Percentiles rank a stretch among this genome's conserved stretches.
phyloP scores from a whole-genome alignment of 2,888 invertebrate genomes.

The Pandemis corylana region DNA sequence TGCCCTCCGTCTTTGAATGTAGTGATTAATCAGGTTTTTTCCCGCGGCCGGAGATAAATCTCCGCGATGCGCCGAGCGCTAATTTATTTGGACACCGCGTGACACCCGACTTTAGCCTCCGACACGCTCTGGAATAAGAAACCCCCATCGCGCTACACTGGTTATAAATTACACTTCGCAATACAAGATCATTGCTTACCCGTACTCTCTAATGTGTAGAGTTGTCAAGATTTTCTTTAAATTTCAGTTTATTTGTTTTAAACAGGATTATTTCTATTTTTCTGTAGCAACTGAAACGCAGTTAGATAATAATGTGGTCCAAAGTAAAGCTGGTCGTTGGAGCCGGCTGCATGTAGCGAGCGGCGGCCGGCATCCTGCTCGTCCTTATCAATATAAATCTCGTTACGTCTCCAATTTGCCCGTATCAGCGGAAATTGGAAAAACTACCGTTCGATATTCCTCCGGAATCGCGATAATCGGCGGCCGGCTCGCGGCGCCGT shows the following conservation, averaged over 20 bases:
- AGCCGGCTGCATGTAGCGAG: background rate
- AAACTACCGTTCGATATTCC: conserved; percentile 44
- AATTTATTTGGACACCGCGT: conserved; percentile 44
- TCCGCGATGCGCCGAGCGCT: conserved; percentile 51
- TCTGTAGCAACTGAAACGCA: too few relatives aligned
- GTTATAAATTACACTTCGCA: too few relatives aligned
- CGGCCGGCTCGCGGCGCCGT: background rate
- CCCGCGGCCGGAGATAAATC: conserved; percentile 62
- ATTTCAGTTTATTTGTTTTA: too few relatives aligned
- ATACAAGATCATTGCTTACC: too few relatives aligned
- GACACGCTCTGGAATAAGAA: conserved; percentile 9
- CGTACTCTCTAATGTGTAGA: too few relatives aligned
- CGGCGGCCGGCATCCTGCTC: conserved; percentile 44
- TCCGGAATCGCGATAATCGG: conserved; percentile 44
- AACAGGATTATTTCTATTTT: too few relatives aligned
- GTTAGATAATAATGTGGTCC: too few relatives aligned
- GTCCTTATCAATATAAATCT: conserved; percentile 53
- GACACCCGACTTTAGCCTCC: conserved; percentile 10
- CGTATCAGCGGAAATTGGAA: conserved; percentile 51
- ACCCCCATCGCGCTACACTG: background rate
- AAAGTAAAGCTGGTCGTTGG: background rate
- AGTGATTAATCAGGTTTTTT: conserved; percentile 77
- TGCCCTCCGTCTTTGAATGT: conserved; percentile 71
- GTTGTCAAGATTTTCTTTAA: too few relatives aligned
- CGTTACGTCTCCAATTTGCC: conserved; percentile 52